Evolutionary conservation across 2,113 vertebrate genomes (phyloP), one percentile per base, ranked within the genome.

Genomic region (Vanacampus margaritifer): DNA sequence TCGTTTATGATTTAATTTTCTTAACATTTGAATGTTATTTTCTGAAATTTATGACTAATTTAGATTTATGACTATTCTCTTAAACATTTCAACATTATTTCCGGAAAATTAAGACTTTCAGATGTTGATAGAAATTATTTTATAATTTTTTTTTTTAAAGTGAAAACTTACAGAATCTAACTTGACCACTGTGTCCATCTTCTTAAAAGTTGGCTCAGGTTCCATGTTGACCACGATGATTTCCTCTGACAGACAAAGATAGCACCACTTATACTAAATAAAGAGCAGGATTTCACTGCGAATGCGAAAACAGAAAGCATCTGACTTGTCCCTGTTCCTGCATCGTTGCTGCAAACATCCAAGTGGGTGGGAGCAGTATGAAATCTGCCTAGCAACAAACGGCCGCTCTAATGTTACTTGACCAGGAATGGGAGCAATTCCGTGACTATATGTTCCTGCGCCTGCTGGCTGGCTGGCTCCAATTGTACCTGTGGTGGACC

Each of bases 171-270:
- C 97, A 66, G 93, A 93, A 6, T 98, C 97, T 37, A 99, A 91
- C 84, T 95, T 97, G 86, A 99, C 97, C 85, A 98, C 93, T 0
- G 97, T 99, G 32, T 98, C 97, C 91, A 97, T 93, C 84, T 98
- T 99, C 94, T 92, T 96, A 86, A 93, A 81, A 2, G 89, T 84
- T 11, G 89, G 80, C 37, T 98, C 96, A 0, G 93, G 85, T 35
- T 97, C 95, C 92, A 96, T 89, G 74, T 81, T 95, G 86, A 98
- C 91, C 0, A 98, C 87, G 37, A 90, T 61, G 7, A 90, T 89
- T 78, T 90, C 89, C 72, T 89, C 89, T 90, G 74, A 75, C 74
- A 84, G 48, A 56, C 5, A 51, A 75, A 64, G 12, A 10, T 0
- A n/a, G 39, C 6, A 2, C n/a, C 19, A 26, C 37, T 59, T 28